Percentiles rank a stretch among this genome's conserved stretches.
Conservation (phyloP, 1,140 invertebrate species). For the Dryas iulia region DNA sequence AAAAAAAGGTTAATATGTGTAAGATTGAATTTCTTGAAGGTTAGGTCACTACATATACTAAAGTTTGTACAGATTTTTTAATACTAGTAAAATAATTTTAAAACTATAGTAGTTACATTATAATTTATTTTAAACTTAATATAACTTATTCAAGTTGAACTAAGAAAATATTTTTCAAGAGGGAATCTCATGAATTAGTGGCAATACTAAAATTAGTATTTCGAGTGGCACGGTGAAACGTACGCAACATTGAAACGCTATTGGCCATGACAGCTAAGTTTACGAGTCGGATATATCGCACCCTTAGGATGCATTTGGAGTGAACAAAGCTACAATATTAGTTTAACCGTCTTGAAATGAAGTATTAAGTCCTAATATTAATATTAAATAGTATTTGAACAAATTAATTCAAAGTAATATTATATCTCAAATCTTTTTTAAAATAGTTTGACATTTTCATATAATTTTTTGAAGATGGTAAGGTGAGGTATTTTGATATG, state of each 20-base stretch:
- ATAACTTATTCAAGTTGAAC: not conserved
- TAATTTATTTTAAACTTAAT: not conserved
- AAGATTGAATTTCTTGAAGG: not conserved
- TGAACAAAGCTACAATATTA: not conserved
- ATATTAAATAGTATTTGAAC: not conserved
- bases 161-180: not conserved
- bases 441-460: no score
- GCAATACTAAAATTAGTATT: conserved; percentile 22
- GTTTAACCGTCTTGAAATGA: not conserved
- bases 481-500: no score
- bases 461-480: no score
- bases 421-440: not conserved
- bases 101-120: not conserved
- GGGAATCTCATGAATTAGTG: not conserved
- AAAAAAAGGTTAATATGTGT: not conserved
- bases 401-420: not conserved
- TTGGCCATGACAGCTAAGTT: conserved; percentile 65
- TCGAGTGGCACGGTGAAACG: conserved; percentile 64
- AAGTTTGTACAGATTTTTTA: no score
- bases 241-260: conserved; percentile 71
- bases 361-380: not conserved
- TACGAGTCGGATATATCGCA: conserved; percentile 43
- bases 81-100: no score
- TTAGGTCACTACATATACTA: no score
- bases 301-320: conserved; percentile 8